Conservation (phyloP, 2,797 vertebrate species). For the Furcifer pardalis region DNA sequence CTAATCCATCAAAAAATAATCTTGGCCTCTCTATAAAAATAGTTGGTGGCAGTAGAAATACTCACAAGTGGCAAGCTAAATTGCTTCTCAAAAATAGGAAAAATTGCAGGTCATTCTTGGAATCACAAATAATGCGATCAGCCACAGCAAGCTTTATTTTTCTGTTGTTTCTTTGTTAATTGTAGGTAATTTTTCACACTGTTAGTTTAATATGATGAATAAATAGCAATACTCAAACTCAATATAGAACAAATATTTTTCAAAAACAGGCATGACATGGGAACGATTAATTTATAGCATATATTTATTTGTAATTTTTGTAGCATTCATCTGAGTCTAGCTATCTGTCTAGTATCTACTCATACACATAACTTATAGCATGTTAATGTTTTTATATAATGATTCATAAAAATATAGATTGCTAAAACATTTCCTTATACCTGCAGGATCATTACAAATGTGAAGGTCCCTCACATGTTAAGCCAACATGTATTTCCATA, state of each 20-base stretch:
- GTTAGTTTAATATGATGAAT: not conserved
- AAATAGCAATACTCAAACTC: slow-evolving; percentile 8
- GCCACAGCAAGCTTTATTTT: not conserved
- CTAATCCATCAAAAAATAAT: slow-evolving; percentile 56
- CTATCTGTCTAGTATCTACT: not conserved
- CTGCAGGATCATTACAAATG: not conserved
- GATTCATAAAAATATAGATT: not conserved
- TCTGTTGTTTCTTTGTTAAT: not conserved
- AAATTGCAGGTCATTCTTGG: accelerated
- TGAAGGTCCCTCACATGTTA: not conserved
- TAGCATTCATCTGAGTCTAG: not conserved
- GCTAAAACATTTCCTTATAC: no score
- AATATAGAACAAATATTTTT: not conserved
- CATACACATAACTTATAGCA: no score
- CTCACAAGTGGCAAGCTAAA: not conserved
- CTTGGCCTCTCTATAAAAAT: slow-evolving; percentile 32
- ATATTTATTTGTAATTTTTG: not conserved
- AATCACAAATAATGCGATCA: not conserved
- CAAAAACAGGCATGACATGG: not conserved
- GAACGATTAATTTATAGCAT: not conserved
- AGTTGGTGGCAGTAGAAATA: slow-evolving; percentile 36
- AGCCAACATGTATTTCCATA: not conserved
- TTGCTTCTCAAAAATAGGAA: slow-evolving; percentile 13
- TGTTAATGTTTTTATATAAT: not conserved
- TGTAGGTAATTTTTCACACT: not conserved